Evolutionary conservation across 1,140 invertebrate genomes (phyloP).

Genomic region (Tenebrio molitor): DNA sequence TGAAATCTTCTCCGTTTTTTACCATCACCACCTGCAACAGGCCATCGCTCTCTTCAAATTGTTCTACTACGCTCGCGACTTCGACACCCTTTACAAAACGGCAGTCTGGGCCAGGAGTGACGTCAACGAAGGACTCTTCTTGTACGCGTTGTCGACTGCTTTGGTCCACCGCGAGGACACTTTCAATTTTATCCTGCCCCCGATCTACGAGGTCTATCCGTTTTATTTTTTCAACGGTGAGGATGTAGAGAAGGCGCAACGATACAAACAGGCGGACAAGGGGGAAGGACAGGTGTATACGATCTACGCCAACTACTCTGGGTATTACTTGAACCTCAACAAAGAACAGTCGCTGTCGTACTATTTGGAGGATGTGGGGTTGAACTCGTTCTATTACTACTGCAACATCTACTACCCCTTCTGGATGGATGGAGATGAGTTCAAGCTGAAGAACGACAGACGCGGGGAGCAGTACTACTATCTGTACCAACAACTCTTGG

Average conservation of each 20-base stretch:
- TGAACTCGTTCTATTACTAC: slow-evolving; percentile 78
- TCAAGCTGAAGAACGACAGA: slow-evolving; percentile 67
- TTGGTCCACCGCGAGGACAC: slow-evolving; percentile 74
- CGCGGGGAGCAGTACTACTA: slow-evolving; percentile 64
- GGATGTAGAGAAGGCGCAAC: slow-evolving; percentile 72
- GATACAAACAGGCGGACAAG: slow-evolving; percentile 67
- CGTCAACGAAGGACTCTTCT: slow-evolving; percentile 75
- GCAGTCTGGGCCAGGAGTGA: slow-evolving; percentile 74
- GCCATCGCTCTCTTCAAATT: slow-evolving; percentile 71
- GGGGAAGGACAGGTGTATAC: slow-evolving; percentile 65
- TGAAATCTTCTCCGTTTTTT: slow-evolving; percentile 66
- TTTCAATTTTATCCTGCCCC: slow-evolving; percentile 72
- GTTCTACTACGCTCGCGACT: slow-evolving; percentile 75
- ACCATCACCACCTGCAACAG: slow-evolving; percentile 70
- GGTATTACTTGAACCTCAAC: slow-evolving; percentile 68
- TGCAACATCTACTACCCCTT: slow-evolving; percentile 74
- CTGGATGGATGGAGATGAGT: slow-evolving; percentile 71
- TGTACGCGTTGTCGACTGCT: slow-evolving; percentile 72
- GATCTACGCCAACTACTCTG: slow-evolving; percentile 69
- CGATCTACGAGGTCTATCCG: slow-evolving; percentile 77
- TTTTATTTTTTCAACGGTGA: slow-evolving; percentile 72
- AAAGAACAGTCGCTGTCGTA: slow-evolving; percentile 70
- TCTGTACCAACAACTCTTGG: slow-evolving; percentile 72
- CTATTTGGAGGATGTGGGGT: slow-evolving; percentile 78
- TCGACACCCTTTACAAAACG: slow-evolving; percentile 75